Conservation (phyloP, 2,797 vertebrate species). For the Sarcophilus harrisii region DNA sequence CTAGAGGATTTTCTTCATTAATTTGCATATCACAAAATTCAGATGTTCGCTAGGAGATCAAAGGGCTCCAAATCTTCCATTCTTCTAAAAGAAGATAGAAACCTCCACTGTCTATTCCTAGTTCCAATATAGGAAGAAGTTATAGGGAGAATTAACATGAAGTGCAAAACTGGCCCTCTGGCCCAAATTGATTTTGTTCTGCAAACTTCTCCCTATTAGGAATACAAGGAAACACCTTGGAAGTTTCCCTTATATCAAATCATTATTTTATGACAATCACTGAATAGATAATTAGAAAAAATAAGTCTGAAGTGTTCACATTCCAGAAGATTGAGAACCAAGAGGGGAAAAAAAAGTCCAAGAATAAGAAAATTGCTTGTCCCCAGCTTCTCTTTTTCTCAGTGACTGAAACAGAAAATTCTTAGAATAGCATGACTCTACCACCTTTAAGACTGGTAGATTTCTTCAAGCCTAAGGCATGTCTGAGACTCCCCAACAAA, state of each 20-base stretch:
- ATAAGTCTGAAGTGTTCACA: not conserved
- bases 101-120: too few species aligned
- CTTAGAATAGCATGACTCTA: constrained; percentile 47
- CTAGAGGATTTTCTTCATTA: too few species aligned
- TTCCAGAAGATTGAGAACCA: constrained; percentile 42
- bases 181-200: not conserved
- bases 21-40: too few species aligned
- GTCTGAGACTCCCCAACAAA: constrained; percentile 19
- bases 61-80: too few species aligned
- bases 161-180: not conserved
- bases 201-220: not conserved
- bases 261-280: constrained; percentile 38
- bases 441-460: constrained; percentile 39
- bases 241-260: constrained; percentile 39
- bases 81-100: too few species aligned
- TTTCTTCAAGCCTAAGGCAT: constrained; percentile 42
- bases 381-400: not conserved
- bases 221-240: not conserved
- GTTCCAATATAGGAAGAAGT: too few species aligned
- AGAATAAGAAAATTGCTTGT: constrained; percentile 41
- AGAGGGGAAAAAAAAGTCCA: not conserved
- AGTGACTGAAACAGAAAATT: constrained; percentile 63
- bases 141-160: not conserved
- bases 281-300: not conserved
- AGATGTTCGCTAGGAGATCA: too few species aligned